Evolutionary conservation across 2,797 vertebrate genomes (phyloP).

Genomic region (Periophthalmus magnuspinnatus): DNA sequence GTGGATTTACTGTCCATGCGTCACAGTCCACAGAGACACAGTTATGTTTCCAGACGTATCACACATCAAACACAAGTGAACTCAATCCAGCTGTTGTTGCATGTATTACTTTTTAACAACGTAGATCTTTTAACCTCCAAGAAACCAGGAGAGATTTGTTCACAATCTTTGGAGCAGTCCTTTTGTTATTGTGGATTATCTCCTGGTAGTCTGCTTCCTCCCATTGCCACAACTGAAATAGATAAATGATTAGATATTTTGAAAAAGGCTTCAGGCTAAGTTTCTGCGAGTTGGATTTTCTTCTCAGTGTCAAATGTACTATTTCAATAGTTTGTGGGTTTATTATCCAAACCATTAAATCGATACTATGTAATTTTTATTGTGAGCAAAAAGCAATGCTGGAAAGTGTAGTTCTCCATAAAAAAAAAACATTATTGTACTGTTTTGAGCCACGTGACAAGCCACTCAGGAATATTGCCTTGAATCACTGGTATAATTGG

Average conservation of each 20-base stretch:
- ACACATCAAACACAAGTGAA: neutral
- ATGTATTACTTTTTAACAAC: neutral
- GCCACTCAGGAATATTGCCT: constrained; percentile 61
- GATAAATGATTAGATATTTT: constrained; percentile 6
- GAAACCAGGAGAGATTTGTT: neutral
- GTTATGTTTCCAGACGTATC: neutral
- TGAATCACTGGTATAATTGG: constrained; percentile 68
- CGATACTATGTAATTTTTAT: constrained; percentile 12
- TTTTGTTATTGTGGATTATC: constrained; percentile 1
- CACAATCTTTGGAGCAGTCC: neutral
- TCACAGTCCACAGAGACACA: neutral
- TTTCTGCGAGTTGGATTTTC: neutral
- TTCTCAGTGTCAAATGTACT: constrained; percentile 6
- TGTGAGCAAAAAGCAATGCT: constrained; percentile 17
- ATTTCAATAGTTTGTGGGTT: neutral
- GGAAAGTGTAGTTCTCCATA: constrained; percentile 32
- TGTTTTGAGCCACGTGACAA: constrained; percentile 46
- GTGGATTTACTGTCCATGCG: neutral
- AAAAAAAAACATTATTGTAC: constrained; percentile 42
- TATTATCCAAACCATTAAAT: constrained; percentile 1
- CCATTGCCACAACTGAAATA: neutral
- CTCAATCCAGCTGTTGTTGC: neutral
- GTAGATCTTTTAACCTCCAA: neutral
- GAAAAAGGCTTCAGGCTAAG: neutral
- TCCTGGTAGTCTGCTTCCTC: neutral